Evolutionary conservation across 2,113 vertebrate species (phyloP).

Genomic region (Archocentrus centrarchus): DNA sequence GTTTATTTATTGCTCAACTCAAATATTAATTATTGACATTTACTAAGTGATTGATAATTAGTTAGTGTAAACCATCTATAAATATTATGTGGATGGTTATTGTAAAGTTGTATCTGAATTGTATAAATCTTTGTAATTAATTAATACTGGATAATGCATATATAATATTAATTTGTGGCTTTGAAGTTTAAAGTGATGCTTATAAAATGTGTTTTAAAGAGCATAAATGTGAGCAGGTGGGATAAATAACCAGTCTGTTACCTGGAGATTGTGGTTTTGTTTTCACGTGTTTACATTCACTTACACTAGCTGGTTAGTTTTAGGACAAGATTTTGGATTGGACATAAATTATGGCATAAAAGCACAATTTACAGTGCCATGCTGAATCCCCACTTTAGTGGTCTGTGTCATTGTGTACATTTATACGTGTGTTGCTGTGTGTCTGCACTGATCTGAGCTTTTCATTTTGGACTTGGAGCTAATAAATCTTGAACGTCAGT

Average conservation of each 20-base stretch:
- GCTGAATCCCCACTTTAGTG: no score
- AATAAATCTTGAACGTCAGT: background rate
- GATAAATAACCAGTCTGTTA: accelerated
- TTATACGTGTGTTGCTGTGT: background rate
- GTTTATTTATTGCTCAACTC: background rate
- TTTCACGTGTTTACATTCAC: background rate
- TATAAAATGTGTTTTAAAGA: no score
- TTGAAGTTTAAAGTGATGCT: background rate
- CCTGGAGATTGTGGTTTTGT: background rate
- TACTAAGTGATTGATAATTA: no score
- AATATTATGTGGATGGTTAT: background rate
- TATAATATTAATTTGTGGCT: background rate
- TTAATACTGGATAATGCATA: background rate
- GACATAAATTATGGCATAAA: background rate
- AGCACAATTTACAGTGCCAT: background rate
- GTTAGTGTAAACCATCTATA: no score
- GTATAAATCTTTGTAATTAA: background rate
- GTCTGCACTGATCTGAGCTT: background rate
- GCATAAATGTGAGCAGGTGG: background rate
- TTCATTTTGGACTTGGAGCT: background rate
- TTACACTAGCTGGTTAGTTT: background rate
- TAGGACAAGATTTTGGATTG: background rate
- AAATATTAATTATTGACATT: background rate
- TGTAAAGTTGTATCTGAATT: background rate
- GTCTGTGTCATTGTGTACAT: background rate